Evolutionary conservation across 2,888 invertebrate genomes (phyloP).

Genomic region (Darwinula stevensoni): DNA sequence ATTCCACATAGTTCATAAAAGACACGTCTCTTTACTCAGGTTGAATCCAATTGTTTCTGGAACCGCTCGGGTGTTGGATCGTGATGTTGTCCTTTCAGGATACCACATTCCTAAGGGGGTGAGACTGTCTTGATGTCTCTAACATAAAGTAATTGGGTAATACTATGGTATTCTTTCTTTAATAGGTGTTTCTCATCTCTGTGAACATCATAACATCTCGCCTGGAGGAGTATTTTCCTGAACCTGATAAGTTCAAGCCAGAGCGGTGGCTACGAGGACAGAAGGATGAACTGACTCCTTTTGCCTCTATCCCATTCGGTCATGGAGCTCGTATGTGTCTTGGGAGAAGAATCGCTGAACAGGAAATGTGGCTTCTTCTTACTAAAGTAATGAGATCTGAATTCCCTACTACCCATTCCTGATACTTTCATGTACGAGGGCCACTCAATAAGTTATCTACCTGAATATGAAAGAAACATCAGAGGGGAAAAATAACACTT

Average conservation of each 20-base stretch:
- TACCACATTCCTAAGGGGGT: conserved; percentile 1
- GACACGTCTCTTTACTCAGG: too few relatives aligned
- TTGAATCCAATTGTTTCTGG: not conserved
- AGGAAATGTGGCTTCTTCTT: conserved; percentile 34
- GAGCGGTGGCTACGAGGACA: conserved; percentile 36
- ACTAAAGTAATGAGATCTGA: too few relatives aligned
- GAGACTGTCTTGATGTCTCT: too few relatives aligned
- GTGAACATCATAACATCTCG: conserved; percentile 29
- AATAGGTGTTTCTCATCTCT: conserved; percentile 56
- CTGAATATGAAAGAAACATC: too few relatives aligned
- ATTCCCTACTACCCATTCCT: too few relatives aligned
- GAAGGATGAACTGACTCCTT: conserved; percentile 27
- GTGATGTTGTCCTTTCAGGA: not conserved
- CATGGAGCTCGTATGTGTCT: conserved; percentile 56
- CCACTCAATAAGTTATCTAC: too few relatives aligned
- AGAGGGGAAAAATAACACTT: too few relatives aligned
- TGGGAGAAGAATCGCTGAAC: conserved; percentile 57
- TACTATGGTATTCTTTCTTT: too few relatives aligned
- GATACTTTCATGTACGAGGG: too few relatives aligned
- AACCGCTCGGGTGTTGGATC: not conserved
- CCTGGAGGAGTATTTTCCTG: conserved; percentile 39
- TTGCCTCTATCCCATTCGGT: conserved; percentile 44
- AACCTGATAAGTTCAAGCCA: conserved; percentile 37
- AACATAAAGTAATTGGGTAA: too few relatives aligned
- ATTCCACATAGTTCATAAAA: too few relatives aligned